Conservation (phyloP, 2,113 vertebrate species). For the Sylvia atricapilla region DNA sequence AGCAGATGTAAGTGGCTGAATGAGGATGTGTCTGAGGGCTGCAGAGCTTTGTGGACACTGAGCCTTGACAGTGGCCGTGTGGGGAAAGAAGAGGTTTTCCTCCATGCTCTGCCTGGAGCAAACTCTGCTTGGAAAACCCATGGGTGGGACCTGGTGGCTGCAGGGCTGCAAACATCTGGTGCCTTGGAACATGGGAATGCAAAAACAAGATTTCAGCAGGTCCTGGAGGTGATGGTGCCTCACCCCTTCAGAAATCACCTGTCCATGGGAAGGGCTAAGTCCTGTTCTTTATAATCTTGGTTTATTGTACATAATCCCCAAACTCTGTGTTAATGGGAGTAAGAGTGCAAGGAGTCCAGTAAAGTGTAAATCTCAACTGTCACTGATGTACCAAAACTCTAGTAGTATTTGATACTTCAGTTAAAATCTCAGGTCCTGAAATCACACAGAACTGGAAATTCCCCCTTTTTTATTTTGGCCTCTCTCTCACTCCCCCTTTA, state of each 20-base stretch:
- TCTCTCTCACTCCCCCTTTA: neutral
- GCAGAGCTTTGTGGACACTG: neutral
- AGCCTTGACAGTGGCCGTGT: neutral
- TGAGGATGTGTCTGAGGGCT: neutral
- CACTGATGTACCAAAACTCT: neutral
- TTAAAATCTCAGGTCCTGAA: neutral
- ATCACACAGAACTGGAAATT: neutral
- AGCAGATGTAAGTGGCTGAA: neutral
- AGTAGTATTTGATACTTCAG: neutral
- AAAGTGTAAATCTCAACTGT: neutral
- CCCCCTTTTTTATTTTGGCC: neutral
- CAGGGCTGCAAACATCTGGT: neutral
- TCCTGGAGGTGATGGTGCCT: neutral
- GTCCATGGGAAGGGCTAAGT: rapidly evolving
- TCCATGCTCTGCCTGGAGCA: neutral
- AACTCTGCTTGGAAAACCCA: neutral
- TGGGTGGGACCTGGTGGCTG: neutral
- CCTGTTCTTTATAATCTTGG: neutral
- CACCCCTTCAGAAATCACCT: neutral
- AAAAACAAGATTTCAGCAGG: neutral
- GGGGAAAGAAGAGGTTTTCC: neutral
- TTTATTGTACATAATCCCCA: neutral
- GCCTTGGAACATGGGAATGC: neutral
- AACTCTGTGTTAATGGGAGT: neutral
- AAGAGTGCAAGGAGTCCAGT: neutral